Evolutionary conservation across 2,888 invertebrate species (phyloP), one percentile per base, ranked within the genome.

Genomic region (Parnassius glacialis): DNA sequence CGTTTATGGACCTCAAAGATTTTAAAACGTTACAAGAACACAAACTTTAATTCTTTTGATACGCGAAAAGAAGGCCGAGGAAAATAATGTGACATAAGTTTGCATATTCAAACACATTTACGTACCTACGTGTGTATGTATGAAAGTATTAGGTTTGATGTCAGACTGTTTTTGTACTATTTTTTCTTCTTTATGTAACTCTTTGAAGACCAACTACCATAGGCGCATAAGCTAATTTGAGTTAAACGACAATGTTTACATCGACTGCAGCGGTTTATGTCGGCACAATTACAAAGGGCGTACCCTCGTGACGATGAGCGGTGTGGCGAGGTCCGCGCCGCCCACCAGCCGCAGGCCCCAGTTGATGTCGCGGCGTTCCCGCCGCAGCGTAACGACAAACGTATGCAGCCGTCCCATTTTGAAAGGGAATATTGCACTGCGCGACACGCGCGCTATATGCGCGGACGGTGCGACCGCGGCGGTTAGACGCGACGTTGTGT

Each of bases 291-390:
- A 42, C 52, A 55, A 64, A 69, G 69, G 72, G 71, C 79, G 80
- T 94, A 97, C 97, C 94, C 95, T 95, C 70, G 97, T 97, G 83
- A 97, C 95, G 85, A 97, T 95, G 81, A 97, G 93, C 67, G 97
- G 97, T 58, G 96, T 95, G 79, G 96, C 95, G 77, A 97, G 94
- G 92, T 97, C 97, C 70, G 95, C 93, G 74, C 97, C 97, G 74
- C 97, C 97, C 70, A 96, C 96, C 72, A 97, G 93, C 74, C 97
- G 94, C 75, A 97, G 95, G 65, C 97, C 97, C 97, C 97, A 97
- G 78, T 95, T 95, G 76, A 94, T 94, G 72, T 93, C 93, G 72
- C 93, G 93, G 76, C 93, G 93, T 75, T 95, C 94, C 72, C 97
- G 94, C 75, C 92, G 93, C 76, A 97, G 93, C 70, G 93, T 93